Base-by-base conservation (phyloP, 53 echinoderm and acorn worm species). In the Echinometra lucunter region DNA sequence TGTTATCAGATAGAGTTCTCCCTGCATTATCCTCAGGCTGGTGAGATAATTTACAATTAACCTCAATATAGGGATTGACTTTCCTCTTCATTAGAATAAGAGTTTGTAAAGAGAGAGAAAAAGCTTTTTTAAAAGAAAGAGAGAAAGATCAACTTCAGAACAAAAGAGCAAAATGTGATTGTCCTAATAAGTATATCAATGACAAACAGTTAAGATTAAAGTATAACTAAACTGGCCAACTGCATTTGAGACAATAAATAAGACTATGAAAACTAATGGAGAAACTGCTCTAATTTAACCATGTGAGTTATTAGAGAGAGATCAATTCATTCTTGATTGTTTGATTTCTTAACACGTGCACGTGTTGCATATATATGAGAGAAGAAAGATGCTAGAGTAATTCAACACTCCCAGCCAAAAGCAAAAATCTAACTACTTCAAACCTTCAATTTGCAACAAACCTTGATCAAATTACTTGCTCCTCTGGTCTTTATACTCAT, bases 1-100 rank as follows among this genome's bases (percentile, higher is more conserved):
- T 81, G 81, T 42, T 81, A 81, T 81, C 40, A 81, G 81, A 44
- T 8, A 81, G 44, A 42, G 44, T 81, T 81, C 81, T 81, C 19
- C 5, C 81, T 81, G 23, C 42, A 17, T 42, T 2, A 44, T 44
- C 81, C 81, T 23, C 44, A 81, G 81, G 81, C 81, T n/a, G 42
- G 40, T 7, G 8, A 40, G 44, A 42, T 81, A 19, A 44, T 40
- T 81, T 81, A 81, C 81, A 81, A 81, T 81, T 81, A 81, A 44
- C 81, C 81, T 81, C 6, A 44, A 42, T 81, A 23, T 44, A 21
- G 42, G 25, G 23, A 72, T 13, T 28, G 15, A 34, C 16, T 72
- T 72, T 72, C 30, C 72, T 15, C 12, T 16, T 34, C 12, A 72
- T 72, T 35, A 72, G 2, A 72, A 34, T 72, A 34, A 72, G 30